Conservation (phyloP, 2,797 vertebrate genomes). For the Picus viridis region DNA sequence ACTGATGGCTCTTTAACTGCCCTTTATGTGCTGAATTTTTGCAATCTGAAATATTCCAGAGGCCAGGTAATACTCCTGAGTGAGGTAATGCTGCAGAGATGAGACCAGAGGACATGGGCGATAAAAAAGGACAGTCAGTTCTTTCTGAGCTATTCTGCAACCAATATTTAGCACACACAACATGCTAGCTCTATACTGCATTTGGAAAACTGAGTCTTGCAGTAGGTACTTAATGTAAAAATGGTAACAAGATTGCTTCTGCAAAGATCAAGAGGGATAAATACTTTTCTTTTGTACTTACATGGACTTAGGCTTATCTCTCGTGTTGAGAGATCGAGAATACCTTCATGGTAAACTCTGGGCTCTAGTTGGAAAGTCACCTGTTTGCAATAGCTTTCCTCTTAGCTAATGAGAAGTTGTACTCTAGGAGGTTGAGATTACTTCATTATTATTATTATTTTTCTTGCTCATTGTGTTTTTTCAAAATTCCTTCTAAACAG, state of each 20-base stretch:
- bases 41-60: constrained; percentile 16
- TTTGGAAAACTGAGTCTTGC: background rate
- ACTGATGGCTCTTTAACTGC: background rate
- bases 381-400: background rate
- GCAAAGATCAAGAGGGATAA: background rate
- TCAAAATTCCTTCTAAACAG: background rate
- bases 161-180: constrained; percentile 6
- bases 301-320: background rate
- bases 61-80: background rate
- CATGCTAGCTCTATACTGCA: background rate
- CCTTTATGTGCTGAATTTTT: background rate
- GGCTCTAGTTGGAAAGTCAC: background rate
- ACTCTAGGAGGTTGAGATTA: background rate
- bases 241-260: background rate
- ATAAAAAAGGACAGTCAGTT: constrained; percentile 24
- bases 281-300: background rate
- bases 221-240: background rate
- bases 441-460: background rate
- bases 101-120: background rate
- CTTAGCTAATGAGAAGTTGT: background rate
- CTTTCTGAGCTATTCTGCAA: constrained; percentile 10
- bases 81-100: constrained; percentile 34
- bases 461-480: background rate
- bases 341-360: background rate
- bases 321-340: background rate